A percentile compares a stretch with the other conserved stretches of the same genome.
Evolutionary conservation across 2,888 invertebrate genomes (phyloP).

Genomic region (Merodon equestris): DNA sequence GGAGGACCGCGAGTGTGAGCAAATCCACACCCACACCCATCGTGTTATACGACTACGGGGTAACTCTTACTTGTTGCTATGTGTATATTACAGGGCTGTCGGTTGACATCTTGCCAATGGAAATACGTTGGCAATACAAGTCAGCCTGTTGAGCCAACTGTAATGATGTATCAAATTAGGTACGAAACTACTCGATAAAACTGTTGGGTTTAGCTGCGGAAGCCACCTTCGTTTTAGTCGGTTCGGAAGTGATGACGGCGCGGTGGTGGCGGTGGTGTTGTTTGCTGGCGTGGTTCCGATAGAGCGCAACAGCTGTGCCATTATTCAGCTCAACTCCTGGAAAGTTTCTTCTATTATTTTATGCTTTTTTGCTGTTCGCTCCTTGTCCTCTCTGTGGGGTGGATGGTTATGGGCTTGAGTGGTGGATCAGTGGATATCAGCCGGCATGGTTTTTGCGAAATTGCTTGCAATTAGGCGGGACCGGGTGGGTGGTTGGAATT

Average conservation of each 20-base stretch:
- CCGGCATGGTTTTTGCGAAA: too few species aligned
- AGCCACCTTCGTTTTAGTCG: too few species aligned
- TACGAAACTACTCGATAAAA: slow-evolving; percentile 35
- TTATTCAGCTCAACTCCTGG: slow-evolving; percentile 22
- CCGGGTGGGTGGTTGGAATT: slow-evolving; percentile 9
- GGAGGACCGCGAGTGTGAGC: too few species aligned
- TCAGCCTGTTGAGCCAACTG: slow-evolving; percentile 54
- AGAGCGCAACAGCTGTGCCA: slow-evolving; percentile 42
- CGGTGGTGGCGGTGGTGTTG: slow-evolving; percentile 13
- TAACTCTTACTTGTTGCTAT: slow-evolving; percentile 52
- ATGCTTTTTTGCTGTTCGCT: neutral
- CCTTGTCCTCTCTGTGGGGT: too few species aligned
- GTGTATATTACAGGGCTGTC: slow-evolving; percentile 5
- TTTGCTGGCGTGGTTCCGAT: slow-evolving; percentile 32
- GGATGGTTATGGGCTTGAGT: too few species aligned
- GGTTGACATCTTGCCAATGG: slow-evolving; percentile 62
- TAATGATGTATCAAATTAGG: slow-evolving; percentile 59
- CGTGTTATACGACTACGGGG: slow-evolving; percentile 4
- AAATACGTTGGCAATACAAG: slow-evolving; percentile 43
- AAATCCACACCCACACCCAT: neutral
- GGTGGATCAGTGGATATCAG: too few species aligned
- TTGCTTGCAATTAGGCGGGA: too few species aligned
- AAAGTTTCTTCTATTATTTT: slow-evolving; percentile 20
- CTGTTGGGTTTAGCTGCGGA: neutral
- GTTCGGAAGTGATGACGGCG: too few species aligned